Base-by-base conservation (phyloP, 1,140 invertebrate genomes). In the Drosophila teissieri region DNA sequence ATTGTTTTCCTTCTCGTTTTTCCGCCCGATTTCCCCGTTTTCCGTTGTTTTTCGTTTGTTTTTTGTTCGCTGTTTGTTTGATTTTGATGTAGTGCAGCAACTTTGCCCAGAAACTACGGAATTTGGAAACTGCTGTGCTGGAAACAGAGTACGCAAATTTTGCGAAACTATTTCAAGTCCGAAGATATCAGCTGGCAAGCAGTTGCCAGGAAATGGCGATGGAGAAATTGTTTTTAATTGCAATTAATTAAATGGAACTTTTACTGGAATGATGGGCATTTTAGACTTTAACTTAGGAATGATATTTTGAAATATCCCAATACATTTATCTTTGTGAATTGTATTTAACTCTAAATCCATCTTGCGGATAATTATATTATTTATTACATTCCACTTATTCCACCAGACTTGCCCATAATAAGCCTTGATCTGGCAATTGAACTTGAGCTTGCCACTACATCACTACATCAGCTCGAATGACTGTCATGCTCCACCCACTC, bases 1-100 rank as follows among this genome's bases (percentile, higher is more conserved):
- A 56, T 70, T 88, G 69, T 58, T 82, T 78, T 73, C 39, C 65
- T 17, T 67, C 69, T 45, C 49, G 60, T 53, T 52, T 72, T 67
- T 67, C 64, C 64, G 51, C 17, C 45, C 45, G 45, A 51, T 68
- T 52, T 36, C n/a, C 40, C 49, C 49, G 57, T 24, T 31, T 67
- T 68, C 40, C 64, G 24, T 17, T 14, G 36, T 37, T 37, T 5
- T 37, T 14, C 4, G 0, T 36, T 11, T 36, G 7, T 36, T 7
- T 36, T 36, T 36, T 36, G 36, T 37, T 39, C 14, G 2, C 19
- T 19, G 17, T 5, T 11, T 65, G 55, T 45, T 11, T 27, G 36
- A 6, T 56, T 51, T 11, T 27, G 36, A 6, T n/a, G 48, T 22
- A 40, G 39, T 45, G 44, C 44, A 45, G 12, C 51, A 68, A 69